Evolutionary conservation across 2,888 invertebrate genomes (phyloP), one percentile per base, ranked within the genome.

Genomic region (Chirona hameri): DNA sequence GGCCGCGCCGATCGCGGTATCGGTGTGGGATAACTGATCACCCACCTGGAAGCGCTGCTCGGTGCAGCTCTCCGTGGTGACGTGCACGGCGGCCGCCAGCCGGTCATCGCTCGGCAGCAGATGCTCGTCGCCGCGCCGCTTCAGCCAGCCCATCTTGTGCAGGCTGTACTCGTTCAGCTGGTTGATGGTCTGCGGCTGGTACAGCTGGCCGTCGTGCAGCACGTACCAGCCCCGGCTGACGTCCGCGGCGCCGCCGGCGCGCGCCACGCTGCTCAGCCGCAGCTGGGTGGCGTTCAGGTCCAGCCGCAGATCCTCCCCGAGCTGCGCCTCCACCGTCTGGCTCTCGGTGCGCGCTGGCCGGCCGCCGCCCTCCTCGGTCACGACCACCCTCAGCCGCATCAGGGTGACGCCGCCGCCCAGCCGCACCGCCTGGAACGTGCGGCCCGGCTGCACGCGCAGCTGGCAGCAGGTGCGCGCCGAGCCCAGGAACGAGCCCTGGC

Each of bases 381-480:
- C 80, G 15, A 52, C 52, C 48, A 80, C 80, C 27, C 55, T 52
- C 55, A 80, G 80, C 52, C 80, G 80, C n/a, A 80, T 14, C 15
- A 52, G 24, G 15, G 29, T 29, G 80, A 29, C 55, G 52, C 52
- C 80, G 12, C n/a, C 29, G 52, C 27, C 27, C 80, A 80, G 52
- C 52, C 55, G 80, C 27, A 80, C 80, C 7, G 80, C 80, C 80
- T 24, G n/a, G 80, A 80, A 80, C 52, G 52, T 3, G 52, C 14
- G 27, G 80, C 80, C 80, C 27, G 80, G 52, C 80, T 15, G 14
- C 52, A 80, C n/a, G 29, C 10, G 27, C 80, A 80, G 27, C 52
- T 80, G 52, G 29, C 80, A 80, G 52, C 80, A 80, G 14, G 80
- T 80, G 80, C 21, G 80, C 27, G 80, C 80, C 80, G 80, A 48